Base-by-base conservation (phyloP, 1,140 invertebrate genomes). In the Pristionchus pacificus region DNA sequence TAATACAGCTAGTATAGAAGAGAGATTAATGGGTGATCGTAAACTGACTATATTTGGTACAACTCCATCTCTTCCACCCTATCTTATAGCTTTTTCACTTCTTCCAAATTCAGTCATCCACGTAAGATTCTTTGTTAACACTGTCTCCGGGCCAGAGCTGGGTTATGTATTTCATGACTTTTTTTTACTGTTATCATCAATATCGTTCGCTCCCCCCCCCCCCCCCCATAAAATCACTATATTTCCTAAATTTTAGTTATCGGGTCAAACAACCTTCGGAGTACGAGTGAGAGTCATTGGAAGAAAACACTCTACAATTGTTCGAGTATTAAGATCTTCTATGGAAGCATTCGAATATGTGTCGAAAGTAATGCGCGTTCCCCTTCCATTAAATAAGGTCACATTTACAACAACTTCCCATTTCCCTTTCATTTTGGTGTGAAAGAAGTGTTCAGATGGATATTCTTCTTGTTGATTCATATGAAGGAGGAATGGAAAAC, bases 401-500 rank as follows among this genome's bases (percentile, higher is more conserved):
- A 49, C 6, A 6, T 10, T 49, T 49, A 6, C 19, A 49, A 10
- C 38, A 49, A 10, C 19, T 19, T 49, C 19, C 38, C 38, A 49
- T 49, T 49, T n/a, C n/a, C n/a, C 38, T 10, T 49, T 49, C 38
- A 49, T 49, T 49, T 19, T 19, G n/a, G n/a, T n/a, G n/a, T n/a
- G n/a, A n/a, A n/a, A 1, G 2, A 30, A 24, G 29, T 24, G 33
- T 67, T 59, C 71, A 72, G 71, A 63, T 73, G 3, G 71, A 73
- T 32, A 29, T 73, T 24, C 55, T 73, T 31, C 28, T 73, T 2
- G 67, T 69, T 57, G 65, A 31, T 2, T 49, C 61, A 25, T 73
- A 73, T 60, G 71, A 73, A 19, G 71, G 71, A 2, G 67, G 65
- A 64, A 73, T 73, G 71, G 71, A 73, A 28, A 73, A 73, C 32